Evolutionary conservation across 2,888 invertebrate species (phyloP).

Genomic region (Nemotelus nigrinus): DNA sequence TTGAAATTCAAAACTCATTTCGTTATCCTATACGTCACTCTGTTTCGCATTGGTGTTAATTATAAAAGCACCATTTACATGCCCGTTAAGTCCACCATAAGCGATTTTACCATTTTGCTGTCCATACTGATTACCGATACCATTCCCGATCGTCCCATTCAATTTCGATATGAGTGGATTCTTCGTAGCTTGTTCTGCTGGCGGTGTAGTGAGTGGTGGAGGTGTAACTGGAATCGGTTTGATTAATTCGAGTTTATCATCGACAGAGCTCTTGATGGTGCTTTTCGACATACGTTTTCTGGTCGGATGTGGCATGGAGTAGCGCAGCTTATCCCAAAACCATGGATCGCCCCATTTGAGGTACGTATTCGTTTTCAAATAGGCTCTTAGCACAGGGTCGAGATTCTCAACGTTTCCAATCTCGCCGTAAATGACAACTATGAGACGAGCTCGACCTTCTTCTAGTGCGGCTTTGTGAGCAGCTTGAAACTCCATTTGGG

Average conservation of each 20-base stretch:
- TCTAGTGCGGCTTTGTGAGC: slow-evolving; percentile 76
- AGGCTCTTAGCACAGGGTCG: slow-evolving; percentile 76
- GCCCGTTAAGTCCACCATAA: slow-evolving; percentile 59
- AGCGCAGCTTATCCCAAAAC: slow-evolving; percentile 83
- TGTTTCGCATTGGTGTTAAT: slow-evolving; percentile 65
- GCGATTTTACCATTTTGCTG: slow-evolving; percentile 57
- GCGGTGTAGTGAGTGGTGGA: slow-evolving; percentile 62
- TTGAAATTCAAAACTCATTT: slow-evolving; percentile 56
- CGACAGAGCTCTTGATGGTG: slow-evolving; percentile 61
- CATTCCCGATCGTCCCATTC: slow-evolving; percentile 57
- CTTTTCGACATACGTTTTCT: slow-evolving; percentile 59
- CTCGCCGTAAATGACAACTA: slow-evolving; percentile 79
- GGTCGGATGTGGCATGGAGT: slow-evolving; percentile 74
- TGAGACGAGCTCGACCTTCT: slow-evolving; percentile 75
- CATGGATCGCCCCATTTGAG: slow-evolving; percentile 83
- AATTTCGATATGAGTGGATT: slow-evolving; percentile 62
- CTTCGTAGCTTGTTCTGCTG: slow-evolving; percentile 60
- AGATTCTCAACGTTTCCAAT: slow-evolving; percentile 71
- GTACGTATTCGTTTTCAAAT: slow-evolving; percentile 81
- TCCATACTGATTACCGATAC: not conserved
- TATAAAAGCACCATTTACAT: slow-evolving; percentile 65
- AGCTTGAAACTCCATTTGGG: slow-evolving; percentile 78
- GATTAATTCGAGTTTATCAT: slow-evolving; percentile 64
- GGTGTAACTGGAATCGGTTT: slow-evolving; percentile 64
- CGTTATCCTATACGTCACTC: slow-evolving; percentile 65